Base-by-base conservation (phyloP, 2,888 invertebrate genomes). In the Aspidiotus rigidus region DNA sequence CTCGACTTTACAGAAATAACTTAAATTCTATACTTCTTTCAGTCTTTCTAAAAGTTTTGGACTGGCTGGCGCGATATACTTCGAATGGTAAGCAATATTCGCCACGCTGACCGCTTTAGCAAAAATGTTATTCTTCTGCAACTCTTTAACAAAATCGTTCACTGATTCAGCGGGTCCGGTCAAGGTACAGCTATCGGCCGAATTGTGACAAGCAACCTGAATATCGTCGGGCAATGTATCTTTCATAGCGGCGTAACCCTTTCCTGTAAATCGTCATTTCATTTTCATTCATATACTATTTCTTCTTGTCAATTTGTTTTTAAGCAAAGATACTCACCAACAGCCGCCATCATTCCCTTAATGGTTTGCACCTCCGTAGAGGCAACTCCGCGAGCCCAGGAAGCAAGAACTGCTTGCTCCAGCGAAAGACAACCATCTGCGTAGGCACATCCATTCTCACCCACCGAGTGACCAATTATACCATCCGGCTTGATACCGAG, bases 141-240 rank as follows among this genome's bases (percentile, higher is more conserved):
- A 74, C 70, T 80, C 73, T 61, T 79, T 80, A 0, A 87, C 84
- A 73, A 85, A 86, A 16, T 79, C 78, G 64, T 79, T 79, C 79
- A 88, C 49, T 11, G 80, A 80, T 42, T 83, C 83, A 5, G 81
- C 81, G 0, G 88, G 89, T 0, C 90, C 91, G 2, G 90, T 90
- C 69, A 92, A 83, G 0, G 90, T 91, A 64, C 88, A 86, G 54
- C 87, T 88, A 71, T 86, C 86, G 5, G 84, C 81, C 0, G 88
- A 84, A 76, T 92, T 92, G 78, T 89, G 90, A 75, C 91, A 92
- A 10, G 90, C 89, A 0, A 89, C 84, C 73, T 85, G 85, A 17
- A 90, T 84, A 1, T 88, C 87, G 70, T 80, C 42, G 28, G 72
- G 60, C 71, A 80, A 56, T 13, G 71, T 62, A 17, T 73, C 69